Percentiles rank a stretch among this genome's conserved stretches.
Conservation (phyloP, 92 coral and sea anemone species). For the Siderastrea radians region DNA sequence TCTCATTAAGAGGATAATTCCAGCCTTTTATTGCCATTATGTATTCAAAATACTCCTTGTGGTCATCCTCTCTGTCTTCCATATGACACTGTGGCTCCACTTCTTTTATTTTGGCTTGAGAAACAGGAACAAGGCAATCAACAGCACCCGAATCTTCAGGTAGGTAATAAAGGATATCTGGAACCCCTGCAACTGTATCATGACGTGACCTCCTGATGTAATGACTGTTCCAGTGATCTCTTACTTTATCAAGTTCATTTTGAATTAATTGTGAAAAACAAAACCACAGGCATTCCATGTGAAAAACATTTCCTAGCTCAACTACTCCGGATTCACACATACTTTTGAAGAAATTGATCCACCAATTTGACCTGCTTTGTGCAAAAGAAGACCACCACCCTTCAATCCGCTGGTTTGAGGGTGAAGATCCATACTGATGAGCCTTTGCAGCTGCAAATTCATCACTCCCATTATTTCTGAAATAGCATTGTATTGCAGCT, state of each 20-base stretch:
- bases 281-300: constrained; percentile 48
- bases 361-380: constrained; percentile 71
- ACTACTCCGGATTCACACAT: constrained; percentile 48
- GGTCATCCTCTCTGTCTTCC: constrained; percentile 68
- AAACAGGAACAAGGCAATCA: constrained; percentile 57
- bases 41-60: constrained; percentile 78
- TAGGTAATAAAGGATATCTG: constrained; percentile 73
- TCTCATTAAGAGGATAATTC: constrained; percentile 72
- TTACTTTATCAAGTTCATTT: constrained; percentile 77
- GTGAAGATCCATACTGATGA: constrained; percentile 75
- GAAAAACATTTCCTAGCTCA: constrained; percentile 66
- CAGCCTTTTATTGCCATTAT: constrained; percentile 66
- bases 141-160: constrained; percentile 71
- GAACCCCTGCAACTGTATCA: constrained; percentile 80
- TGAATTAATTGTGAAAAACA: constrained; percentile 63
- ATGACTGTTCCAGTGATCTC: constrained; percentile 80
- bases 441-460: constrained; percentile 68
- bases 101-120: constrained; percentile 54
- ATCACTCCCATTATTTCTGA: constrained; percentile 46
- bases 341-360: constrained; percentile 63
- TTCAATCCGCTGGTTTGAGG: constrained; percentile 64
- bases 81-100: constrained; percentile 63
- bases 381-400: constrained; percentile 69
- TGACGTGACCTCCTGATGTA: constrained; percentile 69
- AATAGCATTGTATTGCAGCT: constrained; percentile 66